These are phyloP conservation scores for Chlorodrepanis virens DNA, from an alignment of 2,113 vertebrate genomes.

Conservation along the genomic window DNA sequence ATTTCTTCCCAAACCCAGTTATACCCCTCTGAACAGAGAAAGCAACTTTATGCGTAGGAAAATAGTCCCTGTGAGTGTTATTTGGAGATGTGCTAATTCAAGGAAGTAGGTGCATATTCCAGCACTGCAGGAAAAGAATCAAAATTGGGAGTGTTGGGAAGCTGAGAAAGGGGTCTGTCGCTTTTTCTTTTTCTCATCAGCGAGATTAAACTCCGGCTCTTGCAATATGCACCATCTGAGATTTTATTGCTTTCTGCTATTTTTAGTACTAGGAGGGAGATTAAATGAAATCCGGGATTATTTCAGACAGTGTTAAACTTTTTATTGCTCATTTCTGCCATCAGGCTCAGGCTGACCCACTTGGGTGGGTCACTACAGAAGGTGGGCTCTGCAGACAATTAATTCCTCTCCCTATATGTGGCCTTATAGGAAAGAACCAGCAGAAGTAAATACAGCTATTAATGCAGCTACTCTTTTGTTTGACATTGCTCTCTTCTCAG, in stretches of 20 bases:
- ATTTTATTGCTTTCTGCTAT: conserved; percentile 63
- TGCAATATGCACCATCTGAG: conserved; percentile 34
- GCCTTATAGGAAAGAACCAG: background rate
- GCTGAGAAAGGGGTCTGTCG: background rate
- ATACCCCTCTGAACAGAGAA: conserved; percentile 55
- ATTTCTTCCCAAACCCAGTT: conserved; percentile 65
- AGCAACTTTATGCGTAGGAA: conserved; percentile 52
- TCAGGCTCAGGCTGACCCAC: conserved; percentile 43
- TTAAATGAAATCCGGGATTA: conserved; percentile 66
- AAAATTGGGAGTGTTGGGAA: background rate
- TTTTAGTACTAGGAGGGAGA: conserved; percentile 52
- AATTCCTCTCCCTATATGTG: background rate
- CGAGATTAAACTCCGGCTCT: background rate
- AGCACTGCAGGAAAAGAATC: conserved; percentile 26
- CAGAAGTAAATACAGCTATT: background rate
- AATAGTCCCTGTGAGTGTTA: conserved; percentile 64
- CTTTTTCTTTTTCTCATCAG: conserved; percentile 34
- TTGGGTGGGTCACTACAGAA: conserved; percentile 10
- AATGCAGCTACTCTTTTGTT: background rate
- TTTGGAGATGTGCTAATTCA: conserved; percentile 60
- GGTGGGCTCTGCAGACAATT: background rate
- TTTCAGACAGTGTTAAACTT: conserved; percentile 64
- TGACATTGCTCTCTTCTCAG: background rate
- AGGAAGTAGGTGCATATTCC: conserved; percentile 52
- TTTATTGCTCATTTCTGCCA: conserved; percentile 53